These are phyloP conservation scores for Meda fulgida DNA, from an alignment of 2,797 vertebrate genomes.

Conservation along the genomic window DNA sequence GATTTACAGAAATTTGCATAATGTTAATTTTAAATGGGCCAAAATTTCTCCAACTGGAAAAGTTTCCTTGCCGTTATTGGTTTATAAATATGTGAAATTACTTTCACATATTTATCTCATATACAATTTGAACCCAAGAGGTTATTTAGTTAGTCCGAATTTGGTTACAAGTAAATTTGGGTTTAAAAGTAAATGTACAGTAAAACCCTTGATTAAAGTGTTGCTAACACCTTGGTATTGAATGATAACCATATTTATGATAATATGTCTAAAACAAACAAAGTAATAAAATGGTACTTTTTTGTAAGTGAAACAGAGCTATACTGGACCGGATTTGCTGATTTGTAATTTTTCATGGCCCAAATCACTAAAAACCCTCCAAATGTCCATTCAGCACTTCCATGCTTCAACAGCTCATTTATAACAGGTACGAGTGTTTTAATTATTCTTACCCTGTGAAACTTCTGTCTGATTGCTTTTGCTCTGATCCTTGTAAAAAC, in stretches of 20 bases:
- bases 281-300: neutral
- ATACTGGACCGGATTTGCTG: neutral
- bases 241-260: neutral
- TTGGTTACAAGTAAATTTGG: too few relatives aligned
- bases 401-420: slow-evolving; percentile 20
- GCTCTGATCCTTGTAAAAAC: slow-evolving; percentile 37
- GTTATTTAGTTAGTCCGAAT: neutral
- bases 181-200: neutral
- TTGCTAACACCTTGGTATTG: neutral
- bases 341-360: slow-evolving; percentile 24
- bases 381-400: slow-evolving; percentile 39
- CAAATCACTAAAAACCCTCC: slow-evolving; percentile 16
- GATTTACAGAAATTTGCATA: neutral
- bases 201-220: neutral
- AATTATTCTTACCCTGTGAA: slow-evolving; percentile 50
- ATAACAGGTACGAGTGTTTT: slow-evolving; percentile 32
- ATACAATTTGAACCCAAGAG: neutral
- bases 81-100: neutral
- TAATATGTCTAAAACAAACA: neutral
- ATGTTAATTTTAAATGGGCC: neutral
- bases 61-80: neutral
- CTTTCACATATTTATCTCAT: too few relatives aligned
- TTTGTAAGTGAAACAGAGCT: slow-evolving; percentile 18
- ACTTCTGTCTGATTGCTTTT: slow-evolving; percentile 43
- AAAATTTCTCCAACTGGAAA: neutral